phyloP scores from a whole-genome alignment of 2,797 vertebrate species.

The Amblyraja radiata region DNA sequence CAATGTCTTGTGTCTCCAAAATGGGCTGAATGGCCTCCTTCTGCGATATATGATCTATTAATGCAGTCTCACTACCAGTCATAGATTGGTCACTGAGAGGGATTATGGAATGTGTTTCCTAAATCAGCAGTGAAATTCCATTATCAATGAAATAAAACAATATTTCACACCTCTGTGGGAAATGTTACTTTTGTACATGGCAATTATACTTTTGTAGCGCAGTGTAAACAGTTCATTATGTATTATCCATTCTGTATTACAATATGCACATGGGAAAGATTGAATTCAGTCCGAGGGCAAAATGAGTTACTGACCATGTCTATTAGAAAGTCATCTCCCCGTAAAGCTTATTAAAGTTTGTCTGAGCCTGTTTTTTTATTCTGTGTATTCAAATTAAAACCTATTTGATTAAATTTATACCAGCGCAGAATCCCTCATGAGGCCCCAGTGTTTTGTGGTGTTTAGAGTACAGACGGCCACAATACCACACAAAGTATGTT shows the following conservation, averaged over 20 bases:
- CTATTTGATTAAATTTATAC: conserved; percentile 25
- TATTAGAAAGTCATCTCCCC: background rate
- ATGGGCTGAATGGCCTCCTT: background rate
- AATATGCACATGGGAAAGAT: background rate
- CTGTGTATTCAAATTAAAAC: conserved; percentile 35
- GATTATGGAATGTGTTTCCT: background rate
- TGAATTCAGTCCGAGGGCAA: background rate
- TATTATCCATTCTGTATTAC: background rate
- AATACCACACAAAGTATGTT: conserved; percentile 22
- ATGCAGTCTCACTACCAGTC: background rate
- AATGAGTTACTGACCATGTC: background rate
- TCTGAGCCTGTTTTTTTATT: conserved; percentile 3
- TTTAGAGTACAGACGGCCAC: conserved; percentile 15
- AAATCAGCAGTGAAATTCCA: background rate
- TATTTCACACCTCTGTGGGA: background rate
- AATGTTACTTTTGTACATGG: no score
- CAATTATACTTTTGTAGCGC: background rate
- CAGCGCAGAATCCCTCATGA: background rate
- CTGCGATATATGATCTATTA: background rate
- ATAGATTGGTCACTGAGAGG: no score
- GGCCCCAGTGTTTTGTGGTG: background rate
- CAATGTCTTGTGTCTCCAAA: no score
- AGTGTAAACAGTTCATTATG: background rate
- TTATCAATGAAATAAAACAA: background rate
- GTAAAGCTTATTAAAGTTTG: conserved; percentile 31